Conservation (phyloP, 2,888 invertebrate genomes). For the Sesia apiformis region DNA sequence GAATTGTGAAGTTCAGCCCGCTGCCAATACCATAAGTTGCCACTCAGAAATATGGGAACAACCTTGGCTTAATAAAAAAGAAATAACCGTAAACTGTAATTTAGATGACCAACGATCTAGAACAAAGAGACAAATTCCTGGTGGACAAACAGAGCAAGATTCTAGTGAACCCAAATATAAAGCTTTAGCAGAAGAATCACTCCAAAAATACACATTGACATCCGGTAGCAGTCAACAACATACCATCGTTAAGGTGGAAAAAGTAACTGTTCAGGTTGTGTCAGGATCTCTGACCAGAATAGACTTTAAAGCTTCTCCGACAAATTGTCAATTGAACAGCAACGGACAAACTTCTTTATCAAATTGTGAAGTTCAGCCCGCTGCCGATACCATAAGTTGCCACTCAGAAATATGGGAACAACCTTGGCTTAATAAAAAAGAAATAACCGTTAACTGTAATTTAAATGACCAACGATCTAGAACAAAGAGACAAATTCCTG, state of each 20-base stretch:
- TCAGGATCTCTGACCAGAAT: constrained; percentile 62
- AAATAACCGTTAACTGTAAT: background rate
- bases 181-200: constrained; percentile 20
- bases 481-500: constrained; percentile 5
- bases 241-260: constrained; percentile 18
- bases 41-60: constrained; percentile 70
- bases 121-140: constrained; percentile 5
- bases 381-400: constrained; percentile 44
- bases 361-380: background rate
- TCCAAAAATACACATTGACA: constrained; percentile 16
- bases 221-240: constrained; percentile 4
- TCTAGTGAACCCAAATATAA: constrained; percentile 17
- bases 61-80: constrained; percentile 64
- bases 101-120: constrained; percentile 1
- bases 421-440: constrained; percentile 50
- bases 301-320: constrained; percentile 11
- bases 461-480: constrained; percentile 1
- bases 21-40: constrained; percentile 26
- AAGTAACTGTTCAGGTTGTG: constrained; percentile 37
- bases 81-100: constrained; percentile 23
- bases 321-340: constrained; percentile 10
- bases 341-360: background rate
- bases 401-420: constrained; percentile 70
- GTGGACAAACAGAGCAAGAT: constrained; percentile 9
- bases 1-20: background rate